phyloP scores from a whole-genome alignment of 2,113 vertebrate genomes.

The Apeltes quadracus region DNA sequence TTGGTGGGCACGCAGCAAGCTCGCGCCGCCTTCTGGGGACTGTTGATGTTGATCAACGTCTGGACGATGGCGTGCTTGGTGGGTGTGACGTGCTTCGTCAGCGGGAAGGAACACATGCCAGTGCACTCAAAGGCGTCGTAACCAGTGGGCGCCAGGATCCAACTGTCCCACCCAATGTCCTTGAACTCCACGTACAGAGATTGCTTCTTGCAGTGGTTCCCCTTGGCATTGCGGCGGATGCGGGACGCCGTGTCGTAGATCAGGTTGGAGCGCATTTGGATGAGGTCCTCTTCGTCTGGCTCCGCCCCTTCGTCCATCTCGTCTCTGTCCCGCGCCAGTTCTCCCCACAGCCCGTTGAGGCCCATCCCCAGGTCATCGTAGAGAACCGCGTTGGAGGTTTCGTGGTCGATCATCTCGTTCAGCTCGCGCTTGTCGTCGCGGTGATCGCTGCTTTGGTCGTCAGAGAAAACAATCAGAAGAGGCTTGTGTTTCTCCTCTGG shows the following conservation, averaged over 20 bases:
- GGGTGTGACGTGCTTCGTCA: slow-evolving; percentile 93
- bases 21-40: slow-evolving; percentile 89
- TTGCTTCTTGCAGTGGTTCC: slow-evolving; percentile 93
- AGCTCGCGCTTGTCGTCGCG: slow-evolving; percentile 89
- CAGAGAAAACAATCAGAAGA: slow-evolving; percentile 93
- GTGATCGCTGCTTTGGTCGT: slow-evolving; percentile 90
- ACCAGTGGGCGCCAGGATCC: slow-evolving; percentile 92
- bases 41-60: slow-evolving; percentile 91
- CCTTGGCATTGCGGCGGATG: slow-evolving; percentile 93
- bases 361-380: slow-evolving; percentile 76
- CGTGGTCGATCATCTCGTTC: slow-evolving; percentile 92
- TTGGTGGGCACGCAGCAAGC: slow-evolving; percentile 98
- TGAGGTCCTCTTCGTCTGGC: slow-evolving; percentile 88
- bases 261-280: slow-evolving; percentile 96
- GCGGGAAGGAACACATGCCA: slow-evolving; percentile 89
- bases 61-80: slow-evolving; percentile 97
- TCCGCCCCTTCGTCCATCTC: slow-evolving; percentile 68
- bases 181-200: slow-evolving; percentile 96
- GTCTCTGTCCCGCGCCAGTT: slow-evolving; percentile 57
- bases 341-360: slow-evolving; percentile 65
- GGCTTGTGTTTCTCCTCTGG: slow-evolving; percentile 89
- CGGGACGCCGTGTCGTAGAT: slow-evolving; percentile 93
- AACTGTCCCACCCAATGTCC: slow-evolving; percentile 98
- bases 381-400: slow-evolving; percentile 78
- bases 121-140: slow-evolving; percentile 96